Conservation (phyloP, 64 coral and sea anemone genomes). For the Pachyseris speciosa region DNA sequence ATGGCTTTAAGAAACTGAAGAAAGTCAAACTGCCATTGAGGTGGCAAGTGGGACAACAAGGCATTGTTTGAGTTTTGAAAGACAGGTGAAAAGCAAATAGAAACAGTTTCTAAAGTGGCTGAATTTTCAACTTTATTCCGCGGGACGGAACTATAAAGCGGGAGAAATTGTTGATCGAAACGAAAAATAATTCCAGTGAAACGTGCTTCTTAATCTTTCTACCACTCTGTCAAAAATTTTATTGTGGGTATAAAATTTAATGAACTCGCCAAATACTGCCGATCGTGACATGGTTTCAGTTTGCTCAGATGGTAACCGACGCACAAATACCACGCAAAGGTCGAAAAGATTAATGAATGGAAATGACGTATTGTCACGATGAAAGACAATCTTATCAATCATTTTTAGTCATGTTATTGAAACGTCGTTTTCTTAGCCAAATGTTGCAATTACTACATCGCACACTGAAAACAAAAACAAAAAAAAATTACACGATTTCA, state of each 20-base stretch:
- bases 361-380: constrained; percentile 8
- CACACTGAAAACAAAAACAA: no score
- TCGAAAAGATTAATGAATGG: not conserved
- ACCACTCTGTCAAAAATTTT: not conserved
- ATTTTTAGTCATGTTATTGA: not conserved
- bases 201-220: not conserved
- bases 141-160: not conserved
- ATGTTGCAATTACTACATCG: not conserved
- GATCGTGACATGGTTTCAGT: constrained; percentile 6
- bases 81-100: constrained; percentile 20
- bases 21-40: not conserved
- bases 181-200: not conserved
- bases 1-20: not conserved
- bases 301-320: not conserved
- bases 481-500: not conserved
- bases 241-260: not conserved
- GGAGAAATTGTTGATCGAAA: not conserved
- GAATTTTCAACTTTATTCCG: not conserved
- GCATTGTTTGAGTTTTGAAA: constrained; percentile 1
- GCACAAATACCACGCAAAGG: no score
- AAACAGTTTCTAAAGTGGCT: not conserved
- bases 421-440: not conserved
- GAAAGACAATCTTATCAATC: not conserved
- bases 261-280: not conserved
- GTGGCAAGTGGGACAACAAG: not conserved